phyloP scores from a whole-genome alignment of 2,797 vertebrate species.

The Okamejei kenojei region DNA sequence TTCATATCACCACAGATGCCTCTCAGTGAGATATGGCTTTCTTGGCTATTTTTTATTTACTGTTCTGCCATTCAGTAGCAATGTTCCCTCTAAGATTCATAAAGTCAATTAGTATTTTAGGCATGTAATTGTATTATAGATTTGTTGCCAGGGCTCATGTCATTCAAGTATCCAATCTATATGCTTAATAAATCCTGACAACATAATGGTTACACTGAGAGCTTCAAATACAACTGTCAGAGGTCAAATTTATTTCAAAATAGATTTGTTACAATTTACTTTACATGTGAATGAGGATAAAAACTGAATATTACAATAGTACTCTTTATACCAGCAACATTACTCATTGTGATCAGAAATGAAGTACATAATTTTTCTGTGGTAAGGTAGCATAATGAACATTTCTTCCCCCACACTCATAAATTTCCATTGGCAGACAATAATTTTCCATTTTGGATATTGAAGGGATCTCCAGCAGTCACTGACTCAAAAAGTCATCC shows the following conservation, averaged over 20 bases:
- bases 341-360: neutral
- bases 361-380: neutral
- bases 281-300: neutral
- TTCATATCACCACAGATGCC: neutral
- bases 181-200: neutral
- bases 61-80: neutral
- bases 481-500: too few relatives aligned
- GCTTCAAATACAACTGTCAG: neutral
- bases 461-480: too few relatives aligned
- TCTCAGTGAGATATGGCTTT: neutral
- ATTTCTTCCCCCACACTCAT: neutral
- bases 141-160: neutral
- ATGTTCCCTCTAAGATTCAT: neutral
- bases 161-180: neutral
- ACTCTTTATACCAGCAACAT: neutral
- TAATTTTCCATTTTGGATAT: neutral
- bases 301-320: slow-evolving; percentile 2
- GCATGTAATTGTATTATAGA: neutral
- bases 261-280: neutral
- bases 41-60: neutral
- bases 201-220: neutral
- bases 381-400: neutral
- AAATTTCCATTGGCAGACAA: neutral
- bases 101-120: neutral
- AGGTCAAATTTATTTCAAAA: neutral